Base-by-base conservation (phyloP, 2,888 invertebrate species). In the Acronicta psi region DNA sequence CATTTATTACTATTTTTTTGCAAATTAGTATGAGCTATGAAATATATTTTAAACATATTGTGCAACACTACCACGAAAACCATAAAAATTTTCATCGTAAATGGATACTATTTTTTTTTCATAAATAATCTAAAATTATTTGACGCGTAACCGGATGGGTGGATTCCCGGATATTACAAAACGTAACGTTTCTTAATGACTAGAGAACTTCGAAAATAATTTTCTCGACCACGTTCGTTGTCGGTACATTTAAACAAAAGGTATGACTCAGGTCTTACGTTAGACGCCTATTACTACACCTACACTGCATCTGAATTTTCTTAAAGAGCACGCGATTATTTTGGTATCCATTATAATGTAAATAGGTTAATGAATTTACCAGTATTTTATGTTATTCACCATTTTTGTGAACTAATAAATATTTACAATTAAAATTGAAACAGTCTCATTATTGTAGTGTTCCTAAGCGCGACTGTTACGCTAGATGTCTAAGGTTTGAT, bases 131-230 rank as follows among this genome's bases (percentile, higher is more conserved):
- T 1, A 44, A 51, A 51, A 38, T 36, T 36, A 54, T 40, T 52
- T 25, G 38, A 31, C 29, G 37, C 45, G 43, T 34, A 53, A 44
- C 40, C 44, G 59, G 64, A 59, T 59, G 71, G 61, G 59, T 44
- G 55, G 41, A 57, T 47, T 43, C 54, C 73, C 70, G 73, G 73
- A 74, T 74, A 75, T 73, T 74, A 59, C 75, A 71, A 73, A 74
- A 69, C 59, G 59, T 61, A 66, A 57, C 51, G 56, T 54, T 71
- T 65, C 65, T 56, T 69, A 74, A 74, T 70, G 75, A 73, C 68
- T 66, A 38, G 45, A 37, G 58, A 47, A 34, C 43, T 66, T 72
- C 44, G 49, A 69, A 72, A 74, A 69, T 74, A 71, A 60, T 74
- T 56, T 55, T 60, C 36, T 37, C 31, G 31, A 10, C 41, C n/a